Base-by-base conservation (phyloP, 2,797 vertebrate species). In the Mormyrus hasselquistii region DNA sequence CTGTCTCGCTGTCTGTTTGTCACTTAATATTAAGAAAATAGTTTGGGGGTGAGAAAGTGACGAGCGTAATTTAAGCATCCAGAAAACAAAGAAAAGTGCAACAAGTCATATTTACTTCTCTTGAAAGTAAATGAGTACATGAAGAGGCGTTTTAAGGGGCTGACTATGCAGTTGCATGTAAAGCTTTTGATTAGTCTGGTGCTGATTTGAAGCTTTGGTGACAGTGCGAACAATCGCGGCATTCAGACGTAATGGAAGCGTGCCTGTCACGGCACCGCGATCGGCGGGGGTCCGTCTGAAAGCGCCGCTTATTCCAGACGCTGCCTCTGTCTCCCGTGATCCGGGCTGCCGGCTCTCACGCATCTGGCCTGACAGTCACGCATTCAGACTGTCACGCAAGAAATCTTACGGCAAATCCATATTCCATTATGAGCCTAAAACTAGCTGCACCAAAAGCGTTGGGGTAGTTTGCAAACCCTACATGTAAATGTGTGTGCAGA, bases 71-170 rank as follows among this genome's bases (percentile, higher is more conserved):
- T 38, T 34, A 14, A 69, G 10, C 65, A 73, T 73, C 34, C 2
- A 41, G 38, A 44, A 93, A 93, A 94, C 91, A 41, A 90, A 93
- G 47, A 3, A n/a, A 29, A 50, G 49, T 47, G 65, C 65, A 73
- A 85, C 82, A 50, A n/a, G 14, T 50, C 44, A 22, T 49, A 22
- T 47, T 84, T 47, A 22, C 12, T 25, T 85, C 44, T 34, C 44
- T 47, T 19, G 44, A 52, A 85, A 85, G 29, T 9, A 12, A 12
- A 52, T 52, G 49, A 85, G 22, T 52, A 79, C 2, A 44, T 1
- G 14, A 41, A 41, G 73, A 41, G 73, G 73, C 5, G 73, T 79
- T 44, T n/a, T 41, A 79, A 79, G 19, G 29, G 16, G 41, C 73
- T 41, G 73, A 41, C 14, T 44, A n/a, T 44, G 34, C 38, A 44